Conservation (phyloP, 2,888 invertebrate species). For the Xiphydria camelus region DNA sequence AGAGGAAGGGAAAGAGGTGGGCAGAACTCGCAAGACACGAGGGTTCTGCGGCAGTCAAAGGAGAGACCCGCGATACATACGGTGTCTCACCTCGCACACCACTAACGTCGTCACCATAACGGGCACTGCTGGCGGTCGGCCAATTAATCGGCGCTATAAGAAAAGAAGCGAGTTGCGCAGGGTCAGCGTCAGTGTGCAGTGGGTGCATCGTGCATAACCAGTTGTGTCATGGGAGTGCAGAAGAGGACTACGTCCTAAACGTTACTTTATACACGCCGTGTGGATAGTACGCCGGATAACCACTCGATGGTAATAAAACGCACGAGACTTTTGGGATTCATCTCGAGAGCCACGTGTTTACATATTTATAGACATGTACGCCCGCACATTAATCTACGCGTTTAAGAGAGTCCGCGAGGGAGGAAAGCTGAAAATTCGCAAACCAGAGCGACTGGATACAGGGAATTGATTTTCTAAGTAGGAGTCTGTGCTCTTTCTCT, state of each 20-base stretch:
- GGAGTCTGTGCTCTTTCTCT: no score
- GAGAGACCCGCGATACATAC: slow-evolving; percentile 30
- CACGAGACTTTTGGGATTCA: no score
- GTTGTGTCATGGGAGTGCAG: slow-evolving; percentile 3
- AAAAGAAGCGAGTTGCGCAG: slow-evolving; percentile 30
- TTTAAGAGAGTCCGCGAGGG: no score
- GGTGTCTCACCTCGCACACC: slow-evolving; percentile 5
- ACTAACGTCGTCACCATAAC: slow-evolving; percentile 16
- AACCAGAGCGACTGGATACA: no score
- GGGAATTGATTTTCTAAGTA: no score
- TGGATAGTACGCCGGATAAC: neutral
- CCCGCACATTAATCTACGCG: no score
- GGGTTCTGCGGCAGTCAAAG: slow-evolving; percentile 25
- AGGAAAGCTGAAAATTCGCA: no score
- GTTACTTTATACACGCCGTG: neutral
- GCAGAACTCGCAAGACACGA: slow-evolving; percentile 19
- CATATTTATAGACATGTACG: no score
- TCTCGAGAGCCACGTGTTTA: no score
- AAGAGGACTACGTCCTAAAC: neutral
- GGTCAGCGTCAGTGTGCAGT: slow-evolving; percentile 40
- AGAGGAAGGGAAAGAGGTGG: slow-evolving; percentile 9
- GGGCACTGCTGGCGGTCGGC: slow-evolving; percentile 31
- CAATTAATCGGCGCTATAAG: slow-evolving; percentile 33
- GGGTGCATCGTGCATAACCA: slow-evolving; percentile 28
- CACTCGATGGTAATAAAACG: neutral